Percentiles rank a stretch among this genome's conserved stretches.
phyloP scores from a whole-genome alignment of 2,888 invertebrate genomes.

The Erebia palarica region DNA sequence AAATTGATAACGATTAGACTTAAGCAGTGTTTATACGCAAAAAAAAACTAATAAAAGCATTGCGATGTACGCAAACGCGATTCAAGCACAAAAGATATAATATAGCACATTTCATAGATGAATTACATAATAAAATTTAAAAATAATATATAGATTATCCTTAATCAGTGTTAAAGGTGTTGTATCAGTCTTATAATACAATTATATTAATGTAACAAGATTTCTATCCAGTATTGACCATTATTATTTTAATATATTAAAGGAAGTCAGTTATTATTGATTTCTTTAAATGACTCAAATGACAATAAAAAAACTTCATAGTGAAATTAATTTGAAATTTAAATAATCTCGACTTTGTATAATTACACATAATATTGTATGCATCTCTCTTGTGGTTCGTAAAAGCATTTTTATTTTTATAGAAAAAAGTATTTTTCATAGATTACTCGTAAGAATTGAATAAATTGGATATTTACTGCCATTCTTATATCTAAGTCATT shows the following conservation, averaged over 20 bases:
- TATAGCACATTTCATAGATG: background rate
- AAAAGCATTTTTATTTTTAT: constrained; percentile 17
- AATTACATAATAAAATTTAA: background rate
- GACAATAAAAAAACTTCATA: background rate
- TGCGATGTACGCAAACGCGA: no score
- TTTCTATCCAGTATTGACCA: no score
- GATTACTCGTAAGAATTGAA: constrained; percentile 4
- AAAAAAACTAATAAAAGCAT: no score
- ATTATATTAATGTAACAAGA: background rate
- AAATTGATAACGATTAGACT: no score
- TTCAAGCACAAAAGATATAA: background rate
- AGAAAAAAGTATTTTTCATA: constrained; percentile 14
- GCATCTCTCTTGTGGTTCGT: background rate
- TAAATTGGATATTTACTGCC: constrained; percentile 29
- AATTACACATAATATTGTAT: background rate
- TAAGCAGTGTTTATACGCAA: no score
- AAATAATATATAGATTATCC: background rate
- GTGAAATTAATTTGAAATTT: background rate
- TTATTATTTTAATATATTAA: no score
- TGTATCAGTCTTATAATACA: no score
- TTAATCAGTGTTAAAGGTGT: no score
- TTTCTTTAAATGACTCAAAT: background rate
- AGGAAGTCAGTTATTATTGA: background rate
- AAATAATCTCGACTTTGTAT: background rate
- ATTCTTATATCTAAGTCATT: constrained; percentile 17